phyloP scores from a whole-genome alignment of 2,888 invertebrate genomes.

The Allophyes oxyacanthae region DNA sequence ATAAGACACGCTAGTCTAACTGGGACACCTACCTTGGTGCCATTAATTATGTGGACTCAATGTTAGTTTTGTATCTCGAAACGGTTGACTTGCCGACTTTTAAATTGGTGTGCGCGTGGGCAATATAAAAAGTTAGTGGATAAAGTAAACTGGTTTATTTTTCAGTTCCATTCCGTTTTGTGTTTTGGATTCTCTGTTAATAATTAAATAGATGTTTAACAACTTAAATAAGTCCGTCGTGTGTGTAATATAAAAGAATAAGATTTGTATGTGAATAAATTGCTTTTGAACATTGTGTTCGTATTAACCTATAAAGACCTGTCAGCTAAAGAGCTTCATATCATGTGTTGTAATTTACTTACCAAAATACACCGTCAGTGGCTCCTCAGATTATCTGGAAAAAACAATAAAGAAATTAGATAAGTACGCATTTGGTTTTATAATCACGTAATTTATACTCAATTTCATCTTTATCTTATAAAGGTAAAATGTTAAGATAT shows the following conservation, averaged over 20 bases:
- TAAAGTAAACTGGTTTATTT: constrained; percentile 3
- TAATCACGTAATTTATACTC: too few species aligned
- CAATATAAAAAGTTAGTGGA: neutral
- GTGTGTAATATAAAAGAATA: too few species aligned
- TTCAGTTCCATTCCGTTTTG: neutral
- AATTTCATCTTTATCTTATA: too few species aligned
- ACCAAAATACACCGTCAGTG: constrained; percentile 23
- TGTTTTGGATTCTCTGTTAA: neutral
- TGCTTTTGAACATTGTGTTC: too few species aligned
- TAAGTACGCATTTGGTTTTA: too few species aligned
- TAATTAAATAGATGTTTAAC: too few species aligned
- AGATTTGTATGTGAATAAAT: too few species aligned
- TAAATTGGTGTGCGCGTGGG: constrained; percentile 17
- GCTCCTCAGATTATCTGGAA: constrained; percentile 38
- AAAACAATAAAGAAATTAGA: constrained; percentile 6
- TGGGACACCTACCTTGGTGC: constrained; percentile 54
- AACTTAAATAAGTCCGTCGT: too few species aligned
- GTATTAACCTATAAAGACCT: too few species aligned
- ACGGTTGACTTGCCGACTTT: constrained; percentile 30
- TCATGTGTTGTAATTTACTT: constrained; percentile 26
- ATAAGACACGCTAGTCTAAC: constrained; percentile 77
- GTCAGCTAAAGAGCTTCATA: neutral
- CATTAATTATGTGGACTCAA: constrained; percentile 51
- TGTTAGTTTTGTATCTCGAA: constrained; percentile 48
- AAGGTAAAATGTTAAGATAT: too few species aligned